Evolutionary conservation across 2,113 vertebrate genomes (phyloP), one percentile per base, ranked within the genome.

Genomic region (Galbula dea): DNA sequence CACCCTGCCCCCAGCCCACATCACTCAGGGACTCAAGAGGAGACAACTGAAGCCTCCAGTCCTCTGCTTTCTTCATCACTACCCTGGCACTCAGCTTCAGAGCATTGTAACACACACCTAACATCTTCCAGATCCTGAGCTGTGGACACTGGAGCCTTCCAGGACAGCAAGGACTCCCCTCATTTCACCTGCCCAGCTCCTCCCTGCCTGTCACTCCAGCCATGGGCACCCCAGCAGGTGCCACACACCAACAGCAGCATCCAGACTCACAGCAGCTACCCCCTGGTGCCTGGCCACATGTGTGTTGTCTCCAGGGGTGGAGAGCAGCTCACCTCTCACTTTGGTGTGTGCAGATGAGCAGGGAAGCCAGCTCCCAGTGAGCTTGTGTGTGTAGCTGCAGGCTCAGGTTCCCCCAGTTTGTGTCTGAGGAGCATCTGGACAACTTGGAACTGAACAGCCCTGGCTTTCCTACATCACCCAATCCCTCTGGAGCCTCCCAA

Each of bases 231-330:
- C 36, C 23, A 49, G 5, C 20, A 12, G 61, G 8, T 45, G 27
- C 23, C 78, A 8, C 4, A 32, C 36, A 15, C 0, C 0, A 27
- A 27, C 39, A 30, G 0, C 1, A 41, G 36, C 0, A 26, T n/a
- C 34, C 21, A 30, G 48, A 45, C 30, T 7, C 6, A 3, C 34
- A 10, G 23, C 36, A 78, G 83, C 30, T 37, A 9, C 68, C 22
- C 20, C 13, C 1, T 2, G 1, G 32, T 9, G 12, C 15, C 27
- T 21, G 58, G 12, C 58, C 80, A 24, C 22, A 3, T 0, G 3
- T 3, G 0, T 13, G 48, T 4, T 62, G 57, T 43, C 57, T 52
- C 39, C 68, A 34, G 61, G n/a, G 75, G 24, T 2, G 4, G 48
- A 24, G 5, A 10, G 22, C 26, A 61, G 65, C 30, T 73, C 65